phyloP scores from a whole-genome alignment of 2,888 invertebrate genomes.

The Ecdyonurus torrentis region DNA sequence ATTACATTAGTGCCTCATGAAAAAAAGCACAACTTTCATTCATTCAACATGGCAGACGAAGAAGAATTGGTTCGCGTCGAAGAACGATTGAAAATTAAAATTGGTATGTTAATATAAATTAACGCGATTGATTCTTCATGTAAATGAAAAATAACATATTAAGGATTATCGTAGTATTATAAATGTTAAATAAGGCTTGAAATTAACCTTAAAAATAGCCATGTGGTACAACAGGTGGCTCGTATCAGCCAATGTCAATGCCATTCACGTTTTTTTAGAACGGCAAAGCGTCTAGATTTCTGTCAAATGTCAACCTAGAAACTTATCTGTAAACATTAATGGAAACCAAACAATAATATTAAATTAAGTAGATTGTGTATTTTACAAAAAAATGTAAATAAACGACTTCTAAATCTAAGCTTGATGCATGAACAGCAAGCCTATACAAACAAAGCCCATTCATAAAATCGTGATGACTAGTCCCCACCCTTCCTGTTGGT shows the following conservation, averaged over 20 bases:
- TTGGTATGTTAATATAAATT: conserved; percentile 78
- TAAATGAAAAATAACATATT: not conserved
- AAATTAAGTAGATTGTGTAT: too few relatives aligned
- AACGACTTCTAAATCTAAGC: too few relatives aligned
- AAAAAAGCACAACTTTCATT: not conserved
- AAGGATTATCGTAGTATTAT: not conserved
- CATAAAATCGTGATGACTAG: not conserved
- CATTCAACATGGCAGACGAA: conserved; percentile 72
- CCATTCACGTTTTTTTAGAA: not conserved
- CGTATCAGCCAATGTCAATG: not conserved
- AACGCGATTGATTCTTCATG: not conserved
- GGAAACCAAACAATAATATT: too few relatives aligned
- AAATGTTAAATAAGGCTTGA: not conserved
- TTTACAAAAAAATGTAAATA: too few relatives aligned
- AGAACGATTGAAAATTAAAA: conserved; percentile 87
- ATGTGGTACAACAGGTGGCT: conserved; percentile 8
- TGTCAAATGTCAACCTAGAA: not conserved
- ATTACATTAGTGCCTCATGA: too few relatives aligned
- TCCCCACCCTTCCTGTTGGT: not conserved
- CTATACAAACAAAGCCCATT: too few relatives aligned
- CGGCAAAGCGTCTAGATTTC: not conserved
- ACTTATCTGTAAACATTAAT: not conserved
- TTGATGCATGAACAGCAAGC: too few relatives aligned
- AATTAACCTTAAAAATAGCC: too few relatives aligned
- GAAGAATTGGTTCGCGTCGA: conserved; percentile 80